Evolutionary conservation across 2,797 vertebrate species (phyloP).

Genomic region (Cossypha niveicapilla): DNA sequence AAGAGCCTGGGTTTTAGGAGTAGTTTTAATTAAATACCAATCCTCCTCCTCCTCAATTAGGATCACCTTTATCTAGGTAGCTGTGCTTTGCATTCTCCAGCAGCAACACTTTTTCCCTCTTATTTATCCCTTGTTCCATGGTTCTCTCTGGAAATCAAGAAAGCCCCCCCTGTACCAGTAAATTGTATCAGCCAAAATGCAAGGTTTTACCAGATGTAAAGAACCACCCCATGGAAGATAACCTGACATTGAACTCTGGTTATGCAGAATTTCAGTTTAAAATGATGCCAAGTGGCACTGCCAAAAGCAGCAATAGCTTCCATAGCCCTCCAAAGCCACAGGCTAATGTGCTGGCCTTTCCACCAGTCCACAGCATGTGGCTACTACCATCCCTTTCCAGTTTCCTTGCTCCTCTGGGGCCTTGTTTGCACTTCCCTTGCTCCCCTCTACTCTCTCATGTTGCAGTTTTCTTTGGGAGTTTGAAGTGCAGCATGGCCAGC

Average conservation of each 20-base stretch:
- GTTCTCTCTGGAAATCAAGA: background rate
- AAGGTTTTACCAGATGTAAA: background rate
- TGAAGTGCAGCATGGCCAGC: background rate
- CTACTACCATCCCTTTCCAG: background rate
- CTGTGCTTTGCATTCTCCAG: background rate
- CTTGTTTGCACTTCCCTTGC: background rate
- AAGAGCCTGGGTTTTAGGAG: conserved; percentile 21
- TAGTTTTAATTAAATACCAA: conserved; percentile 48
- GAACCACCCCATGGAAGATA: background rate
- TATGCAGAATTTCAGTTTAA: background rate
- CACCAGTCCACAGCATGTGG: background rate
- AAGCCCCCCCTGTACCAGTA: background rate
- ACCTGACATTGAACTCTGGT: background rate
- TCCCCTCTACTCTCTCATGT: background rate
- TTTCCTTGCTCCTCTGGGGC: background rate
- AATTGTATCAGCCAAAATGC: background rate
- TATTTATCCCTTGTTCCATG: background rate
- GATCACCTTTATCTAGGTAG: conserved; percentile 17
- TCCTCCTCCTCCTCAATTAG: conserved; percentile 21
- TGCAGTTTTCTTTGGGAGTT: background rate
- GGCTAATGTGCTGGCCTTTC: background rate
- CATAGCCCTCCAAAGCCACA: background rate
- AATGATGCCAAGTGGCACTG: background rate
- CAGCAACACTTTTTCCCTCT: background rate
- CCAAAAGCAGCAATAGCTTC: background rate